These are phyloP conservation scores for Acanthisitta chloris DNA, from an alignment of 2,113 vertebrate genomes.

Conservation along the genomic window DNA sequence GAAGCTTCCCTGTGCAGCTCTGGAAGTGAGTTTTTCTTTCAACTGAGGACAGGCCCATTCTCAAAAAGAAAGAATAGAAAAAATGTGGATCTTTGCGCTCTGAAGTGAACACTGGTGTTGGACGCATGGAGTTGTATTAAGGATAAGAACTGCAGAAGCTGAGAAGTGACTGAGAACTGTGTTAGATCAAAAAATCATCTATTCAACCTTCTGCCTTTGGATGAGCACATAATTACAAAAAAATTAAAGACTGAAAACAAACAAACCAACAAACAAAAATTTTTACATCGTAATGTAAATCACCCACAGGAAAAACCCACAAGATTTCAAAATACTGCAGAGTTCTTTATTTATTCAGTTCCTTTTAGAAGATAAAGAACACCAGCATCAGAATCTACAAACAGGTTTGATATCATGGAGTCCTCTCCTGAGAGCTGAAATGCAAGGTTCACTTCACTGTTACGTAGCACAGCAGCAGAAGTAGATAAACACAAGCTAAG, in stretches of 20 bases:
- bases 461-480: not conserved
- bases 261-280: not conserved
- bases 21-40: not conserved
- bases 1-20: not conserved
- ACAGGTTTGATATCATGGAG: not conserved
- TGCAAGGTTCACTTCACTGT: not conserved
- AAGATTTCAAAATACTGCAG: not conserved
- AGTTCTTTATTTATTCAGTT: not conserved
- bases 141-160: not conserved
- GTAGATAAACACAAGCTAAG: fast-evolving
- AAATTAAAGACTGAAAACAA: not conserved
- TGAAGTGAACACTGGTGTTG: not conserved
- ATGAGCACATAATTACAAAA: not conserved
- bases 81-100: not conserved
- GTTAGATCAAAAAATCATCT: not conserved
- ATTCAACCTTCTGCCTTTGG: not conserved
- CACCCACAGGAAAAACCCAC: not conserved
- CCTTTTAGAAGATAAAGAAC: not conserved
- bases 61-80: not conserved
- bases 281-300: not conserved
- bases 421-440: not conserved
- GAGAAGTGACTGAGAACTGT: not conserved
- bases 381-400: not conserved
- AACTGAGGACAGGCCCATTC: not conserved
- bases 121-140: not conserved